Evolutionary conservation across 2,888 invertebrate species (phyloP), one percentile per base, ranked within the genome.

Genomic region (Lampropteryx suffumata): DNA sequence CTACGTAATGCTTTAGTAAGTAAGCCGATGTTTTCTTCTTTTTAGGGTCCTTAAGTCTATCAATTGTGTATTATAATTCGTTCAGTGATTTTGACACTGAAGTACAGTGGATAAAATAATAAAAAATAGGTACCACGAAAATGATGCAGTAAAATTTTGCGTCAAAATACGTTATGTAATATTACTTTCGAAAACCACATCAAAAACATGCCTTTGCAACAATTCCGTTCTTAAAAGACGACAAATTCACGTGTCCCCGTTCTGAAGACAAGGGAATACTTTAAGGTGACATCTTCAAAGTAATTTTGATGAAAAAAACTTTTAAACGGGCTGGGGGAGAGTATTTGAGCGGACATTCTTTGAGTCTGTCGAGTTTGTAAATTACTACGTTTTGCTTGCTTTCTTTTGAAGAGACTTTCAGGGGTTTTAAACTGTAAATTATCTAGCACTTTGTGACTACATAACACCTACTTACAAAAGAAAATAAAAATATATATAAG

Each of bases 261-360:
- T 13, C 12, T 12, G 9, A 37, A 13, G 21, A 30, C 59, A 33
- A 35, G 46, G 42, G 54, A 57, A 55, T 48, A 55, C 50, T 53
- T 48, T 24, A 50, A 56, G 58, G 56, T 56, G 51, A 48, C 48
- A 47, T 39, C 55, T 48, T 55, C 61, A 55, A 59, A 61, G 59
- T 57, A 57, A 61, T 59, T 61, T 61, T 59, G 61, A 61, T 61
- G 59, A 61, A 61, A 57, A 61, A 61, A 61, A 59, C 41, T 57
- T 61, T 43, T 24, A 48, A 48, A 39, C 50, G 40, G 33, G 48
- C 48, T 41, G 41, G 30, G 49, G 39, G 48, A 35, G 41, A 8
- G 17, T 33, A 17, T 47, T 28, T 17, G 29, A 24, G 33, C 27
- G 42, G 29, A 48, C 11, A 34, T 36, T 50, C 45, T 42, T 41